A percentile compares a stretch with the other conserved stretches of the same genome.
Evolutionary conservation across 1,140 invertebrate genomes (phyloP).

Genomic region (Danaus melanippus): DNA sequence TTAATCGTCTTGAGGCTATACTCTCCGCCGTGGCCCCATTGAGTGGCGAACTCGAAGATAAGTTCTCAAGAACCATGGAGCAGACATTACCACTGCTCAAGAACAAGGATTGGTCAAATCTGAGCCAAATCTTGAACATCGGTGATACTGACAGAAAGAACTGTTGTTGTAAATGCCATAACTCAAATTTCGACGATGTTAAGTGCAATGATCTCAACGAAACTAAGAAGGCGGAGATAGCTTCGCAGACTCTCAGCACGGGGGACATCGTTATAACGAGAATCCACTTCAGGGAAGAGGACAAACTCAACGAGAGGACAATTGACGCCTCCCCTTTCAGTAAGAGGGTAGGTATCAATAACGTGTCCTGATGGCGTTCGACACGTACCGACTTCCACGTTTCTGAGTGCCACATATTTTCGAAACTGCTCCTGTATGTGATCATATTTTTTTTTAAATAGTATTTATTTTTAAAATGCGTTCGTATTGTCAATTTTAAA

Average conservation of each 20-base stretch:
- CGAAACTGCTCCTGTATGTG: constrained; percentile 53
- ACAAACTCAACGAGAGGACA: constrained; percentile 73
- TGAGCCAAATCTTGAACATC: constrained; percentile 64
- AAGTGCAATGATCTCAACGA: constrained; percentile 67
- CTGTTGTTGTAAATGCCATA: constrained; percentile 74
- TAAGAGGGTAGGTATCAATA: constrained; percentile 57
- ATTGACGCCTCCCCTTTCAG: constrained; percentile 65
- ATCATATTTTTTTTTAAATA: constrained; percentile 54
- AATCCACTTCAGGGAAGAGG: constrained; percentile 85
- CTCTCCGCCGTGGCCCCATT: constrained; percentile 82
- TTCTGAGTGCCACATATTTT: constrained; percentile 63
- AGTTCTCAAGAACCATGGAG: constrained; percentile 68
- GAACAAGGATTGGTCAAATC: constrained; percentile 67
- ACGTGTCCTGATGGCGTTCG: constrained; percentile 61
- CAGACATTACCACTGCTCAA: constrained; percentile 66
- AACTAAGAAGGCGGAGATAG: constrained; percentile 68
- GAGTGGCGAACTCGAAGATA: constrained; percentile 62
- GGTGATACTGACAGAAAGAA: constrained; percentile 56
- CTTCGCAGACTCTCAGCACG: constrained; percentile 90
- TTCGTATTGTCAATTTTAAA: constrained; percentile 27
- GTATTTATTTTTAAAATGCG: constrained; percentile 40
- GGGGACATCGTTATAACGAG: constrained; percentile 94
- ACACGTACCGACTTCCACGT: constrained; percentile 39
- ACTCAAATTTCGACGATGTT: constrained; percentile 42
- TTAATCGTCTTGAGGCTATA: constrained; percentile 88